Evolutionary conservation across 1,140 invertebrate genomes (phyloP), one percentile per base, ranked within the genome.

Genomic region (Drosophila setifemur): DNA sequence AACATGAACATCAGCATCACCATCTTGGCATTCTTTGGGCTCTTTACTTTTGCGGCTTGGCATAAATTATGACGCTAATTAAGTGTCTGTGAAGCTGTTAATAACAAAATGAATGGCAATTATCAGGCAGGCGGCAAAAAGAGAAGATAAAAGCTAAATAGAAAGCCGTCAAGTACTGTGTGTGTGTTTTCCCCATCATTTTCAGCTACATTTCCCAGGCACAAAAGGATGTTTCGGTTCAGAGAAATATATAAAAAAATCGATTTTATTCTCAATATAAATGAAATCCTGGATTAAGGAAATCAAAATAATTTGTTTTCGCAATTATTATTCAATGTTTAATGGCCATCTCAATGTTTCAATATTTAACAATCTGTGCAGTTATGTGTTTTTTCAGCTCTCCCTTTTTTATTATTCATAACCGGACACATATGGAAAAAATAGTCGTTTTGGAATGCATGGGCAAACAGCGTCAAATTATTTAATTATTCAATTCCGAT

Each of bases 1-100:
- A 26, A 14, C 21, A 44, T 2, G 14, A 55, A 2, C 47, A 42
- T 12, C 31, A 29, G 35, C 53, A 28, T 37, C 39, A 60, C 40
- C 54, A 28, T 60, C 54, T 29, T 19, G 45, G 52, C 37, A 28
- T 48, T 35, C 47, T 7, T 52, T 48, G 43, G 35, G 35, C 16
- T 37, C 44, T 44, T 57, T 64, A 45, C 35, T 31, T 55, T 42
- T 40, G 43, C 54, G 49, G 61, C 33, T 49, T 73, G 61, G 44
- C 47, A 70, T 76, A 68, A 82, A 72, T 82, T 63, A 82, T 76
- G 60, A 48, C 25, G 57, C 61, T 82, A 82, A 82, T 82, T 82
- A 82, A 76, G 66, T 76, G 67, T 42, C 44, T 63, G 72, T 42
- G 67, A 63, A 82, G 72, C 68, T 54, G 68, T 70, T 73, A 79